These are phyloP conservation scores for Xenopus tropicalis DNA, from an alignment of 2,113 vertebrate species.

Conservation along the genomic window UCB_Xtro_10.0 CM004447.2:125934501-125935000, in stretches of 20 bases:
- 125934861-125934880: conserved; percentile 97
- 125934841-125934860: conserved; percentile 90
- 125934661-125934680: no score
- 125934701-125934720: conserved; percentile 93
- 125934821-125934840: conserved; percentile 85
- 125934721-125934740: conserved; percentile 86
- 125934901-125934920: conserved; percentile 92
- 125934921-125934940: conserved; percentile 53
- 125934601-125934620: no score
- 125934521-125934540: no score
- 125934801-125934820: conserved; percentile 97
- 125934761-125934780: conserved; percentile 88
- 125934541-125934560: no score
- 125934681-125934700: conserved; percentile 45
- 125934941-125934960: neutral
- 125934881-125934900: conserved; percentile 93
- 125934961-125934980: no score
- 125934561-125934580: no score
- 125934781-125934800: conserved; percentile 92
- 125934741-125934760: conserved; percentile 95
- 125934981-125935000: neutral
- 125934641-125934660: no score
- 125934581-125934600: no score
- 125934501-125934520: conserved; percentile 75
- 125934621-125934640: no score